Conservation (phyloP, 2,797 vertebrate species). For the Coreius guichenoti region DNA sequence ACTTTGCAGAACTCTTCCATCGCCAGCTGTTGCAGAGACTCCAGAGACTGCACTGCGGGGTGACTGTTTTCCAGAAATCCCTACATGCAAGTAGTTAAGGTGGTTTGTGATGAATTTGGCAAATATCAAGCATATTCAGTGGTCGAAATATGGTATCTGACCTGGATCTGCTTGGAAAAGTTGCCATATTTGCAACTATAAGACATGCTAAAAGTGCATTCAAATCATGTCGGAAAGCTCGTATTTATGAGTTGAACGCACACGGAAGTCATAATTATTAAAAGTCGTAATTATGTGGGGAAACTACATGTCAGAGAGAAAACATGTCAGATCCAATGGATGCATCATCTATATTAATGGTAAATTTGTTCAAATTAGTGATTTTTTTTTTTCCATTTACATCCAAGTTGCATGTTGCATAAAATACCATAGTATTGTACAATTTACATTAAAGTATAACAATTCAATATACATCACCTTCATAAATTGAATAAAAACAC, state of each 20-base stretch:
- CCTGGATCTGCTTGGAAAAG: neutral
- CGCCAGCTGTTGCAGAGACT: constrained; percentile 89
- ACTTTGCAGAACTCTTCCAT: constrained; percentile 91
- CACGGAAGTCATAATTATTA: neutral
- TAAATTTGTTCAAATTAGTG: neutral
- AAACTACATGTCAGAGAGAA: neutral
- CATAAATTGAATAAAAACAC: neutral
- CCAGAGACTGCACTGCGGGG: constrained; percentile 88
- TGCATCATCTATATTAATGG: neutral
- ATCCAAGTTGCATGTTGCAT: neutral
- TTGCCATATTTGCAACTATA: neutral
- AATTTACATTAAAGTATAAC: neutral
- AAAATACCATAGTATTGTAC: neutral
- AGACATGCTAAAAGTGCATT: neutral
- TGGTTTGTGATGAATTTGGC: neutral
- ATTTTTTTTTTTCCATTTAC: rapidly evolving
- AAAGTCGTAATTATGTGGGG: neutral
- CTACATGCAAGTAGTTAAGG: constrained; percentile 79
- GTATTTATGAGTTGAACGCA: neutral
- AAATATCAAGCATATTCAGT: neutral
- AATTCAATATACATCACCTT: neutral
- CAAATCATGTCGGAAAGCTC: neutral
- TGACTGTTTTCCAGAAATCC: constrained; percentile 93
- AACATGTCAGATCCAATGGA: neutral
- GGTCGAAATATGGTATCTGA: neutral